Percentiles rank a stretch among this genome's conserved stretches.
These are phyloP conservation scores for Cariama cristata DNA, from an alignment of 2,113 vertebrate genomes.

Conservation along the genomic window DNA sequence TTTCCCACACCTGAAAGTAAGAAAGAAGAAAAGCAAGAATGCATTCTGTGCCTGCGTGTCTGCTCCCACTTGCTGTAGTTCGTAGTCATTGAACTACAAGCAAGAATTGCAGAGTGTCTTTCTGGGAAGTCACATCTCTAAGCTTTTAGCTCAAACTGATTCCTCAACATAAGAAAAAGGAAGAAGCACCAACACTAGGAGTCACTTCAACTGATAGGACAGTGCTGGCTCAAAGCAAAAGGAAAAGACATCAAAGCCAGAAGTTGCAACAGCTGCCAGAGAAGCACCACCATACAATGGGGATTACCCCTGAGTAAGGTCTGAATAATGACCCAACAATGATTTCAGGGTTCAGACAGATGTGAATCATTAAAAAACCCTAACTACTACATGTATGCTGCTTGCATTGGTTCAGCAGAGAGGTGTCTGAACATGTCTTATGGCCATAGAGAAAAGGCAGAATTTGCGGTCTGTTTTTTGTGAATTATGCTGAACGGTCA, in stretches of 20 bases:
- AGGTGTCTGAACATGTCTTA: background rate
- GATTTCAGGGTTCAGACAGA: background rate
- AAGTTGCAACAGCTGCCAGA: background rate
- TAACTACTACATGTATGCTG: background rate
- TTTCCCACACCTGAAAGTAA: background rate
- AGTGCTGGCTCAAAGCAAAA: background rate
- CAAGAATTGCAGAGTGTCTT: background rate
- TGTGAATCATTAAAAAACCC: background rate
- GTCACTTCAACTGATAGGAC: background rate
- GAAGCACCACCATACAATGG: background rate
- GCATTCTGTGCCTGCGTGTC: accelerated
- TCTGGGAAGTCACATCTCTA: background rate
- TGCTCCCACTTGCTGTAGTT: background rate
- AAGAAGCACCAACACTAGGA: background rate
- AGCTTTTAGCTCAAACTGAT: background rate
- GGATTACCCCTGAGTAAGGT: background rate
- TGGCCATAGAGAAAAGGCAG: background rate
- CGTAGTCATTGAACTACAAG: background rate
- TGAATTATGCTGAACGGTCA: background rate
- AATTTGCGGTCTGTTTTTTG: background rate
- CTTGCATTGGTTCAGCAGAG: background rate
- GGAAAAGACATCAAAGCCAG: background rate
- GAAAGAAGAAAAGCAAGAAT: background rate
- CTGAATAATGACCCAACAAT: background rate
- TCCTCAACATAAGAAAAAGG: background rate